phyloP scores from a whole-genome alignment of 2,888 invertebrate genomes.

The Ornithoptera alexandrae region DNA sequence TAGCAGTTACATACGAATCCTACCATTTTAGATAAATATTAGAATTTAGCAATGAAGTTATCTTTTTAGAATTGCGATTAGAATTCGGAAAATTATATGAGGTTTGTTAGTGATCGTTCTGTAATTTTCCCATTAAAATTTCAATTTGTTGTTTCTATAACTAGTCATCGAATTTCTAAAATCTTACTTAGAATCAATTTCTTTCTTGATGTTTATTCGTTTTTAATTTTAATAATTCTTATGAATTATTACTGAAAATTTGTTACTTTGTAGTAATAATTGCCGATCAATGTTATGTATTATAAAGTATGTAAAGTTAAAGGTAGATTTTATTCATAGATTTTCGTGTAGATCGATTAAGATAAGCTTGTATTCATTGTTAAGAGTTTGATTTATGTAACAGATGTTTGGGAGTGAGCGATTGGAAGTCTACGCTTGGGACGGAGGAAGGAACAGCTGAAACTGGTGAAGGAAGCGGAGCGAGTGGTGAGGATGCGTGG shows the following conservation, averaged over 20 bases:
- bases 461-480: constrained; percentile 88
- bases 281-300: neutral
- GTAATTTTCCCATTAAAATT: too few relatives aligned
- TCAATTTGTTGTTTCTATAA: too few relatives aligned
- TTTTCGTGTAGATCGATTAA: neutral
- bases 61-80: neutral
- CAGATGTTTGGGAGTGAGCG: constrained; percentile 79
- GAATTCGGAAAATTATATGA: too few relatives aligned
- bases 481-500: constrained; percentile 93
- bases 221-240: neutral
- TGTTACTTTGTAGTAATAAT: neutral
- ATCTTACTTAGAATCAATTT: neutral
- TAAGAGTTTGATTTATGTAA: neutral
- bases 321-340: neutral
- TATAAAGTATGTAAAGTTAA: neutral
- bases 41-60: constrained; percentile 12
- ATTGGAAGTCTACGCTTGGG: constrained; percentile 75
- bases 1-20: neutral
- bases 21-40: constrained; percentile 3
- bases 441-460: constrained; percentile 83
- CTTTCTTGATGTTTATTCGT: neutral
- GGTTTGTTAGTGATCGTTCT: too few relatives aligned
- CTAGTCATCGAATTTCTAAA: neutral
- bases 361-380: too few relatives aligned
- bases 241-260: neutral